Conservation (phyloP, 2,113 vertebrate species). For the Charadrius vociferus region DNA sequence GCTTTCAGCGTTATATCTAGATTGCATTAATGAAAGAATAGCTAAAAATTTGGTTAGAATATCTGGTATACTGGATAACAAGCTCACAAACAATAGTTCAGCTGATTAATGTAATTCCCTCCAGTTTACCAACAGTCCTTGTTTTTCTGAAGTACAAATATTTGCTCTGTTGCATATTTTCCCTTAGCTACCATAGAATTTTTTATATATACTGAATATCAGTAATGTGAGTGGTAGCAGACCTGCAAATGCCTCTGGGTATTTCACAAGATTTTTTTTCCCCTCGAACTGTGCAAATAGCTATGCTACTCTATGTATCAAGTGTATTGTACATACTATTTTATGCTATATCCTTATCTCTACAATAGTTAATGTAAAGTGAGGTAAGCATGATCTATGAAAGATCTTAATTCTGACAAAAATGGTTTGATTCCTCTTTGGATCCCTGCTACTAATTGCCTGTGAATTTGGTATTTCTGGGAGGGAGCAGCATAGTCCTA, state of each 20-base stretch:
- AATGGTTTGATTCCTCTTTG: background rate
- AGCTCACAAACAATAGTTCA: background rate
- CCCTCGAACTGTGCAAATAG: background rate
- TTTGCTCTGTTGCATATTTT: background rate
- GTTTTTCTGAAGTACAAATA: background rate
- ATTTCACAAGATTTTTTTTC: background rate
- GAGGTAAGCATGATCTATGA: background rate
- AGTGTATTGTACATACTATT: background rate
- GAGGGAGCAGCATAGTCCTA: background rate
- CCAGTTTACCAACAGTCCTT: background rate
- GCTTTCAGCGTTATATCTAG: background rate
- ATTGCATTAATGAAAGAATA: background rate
- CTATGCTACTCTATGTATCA: background rate
- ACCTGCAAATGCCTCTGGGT: background rate
- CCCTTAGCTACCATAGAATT: background rate
- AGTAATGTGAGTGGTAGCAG: background rate
- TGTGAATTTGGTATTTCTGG: background rate
- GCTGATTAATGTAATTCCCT: background rate
- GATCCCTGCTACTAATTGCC: background rate
- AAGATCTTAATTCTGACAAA: background rate
- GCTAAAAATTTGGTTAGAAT: background rate
- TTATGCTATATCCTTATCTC: background rate
- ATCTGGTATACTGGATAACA: background rate
- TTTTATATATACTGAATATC: background rate
- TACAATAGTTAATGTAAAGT: background rate